Conservation (phyloP, 2,113 vertebrate species). For the Castor canadensis region DNA sequence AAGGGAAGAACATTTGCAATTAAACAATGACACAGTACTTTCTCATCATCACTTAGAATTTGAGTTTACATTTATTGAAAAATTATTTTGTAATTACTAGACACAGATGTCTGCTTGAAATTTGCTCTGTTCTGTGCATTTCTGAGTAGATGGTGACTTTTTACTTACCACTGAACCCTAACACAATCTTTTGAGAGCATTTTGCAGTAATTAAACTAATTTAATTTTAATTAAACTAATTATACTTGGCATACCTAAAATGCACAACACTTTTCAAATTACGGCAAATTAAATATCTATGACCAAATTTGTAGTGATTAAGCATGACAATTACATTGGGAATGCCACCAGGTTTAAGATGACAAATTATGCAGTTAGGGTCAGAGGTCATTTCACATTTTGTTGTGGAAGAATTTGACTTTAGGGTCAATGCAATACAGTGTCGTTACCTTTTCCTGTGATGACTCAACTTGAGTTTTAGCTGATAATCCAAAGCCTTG, state of each 20-base stretch:
- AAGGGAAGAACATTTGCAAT: background rate
- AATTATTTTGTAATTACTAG: background rate
- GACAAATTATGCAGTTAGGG: background rate
- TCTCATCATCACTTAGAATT: background rate
- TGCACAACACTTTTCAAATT: background rate
- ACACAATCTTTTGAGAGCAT: background rate
- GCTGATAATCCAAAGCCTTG: background rate
- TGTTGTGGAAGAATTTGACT: background rate
- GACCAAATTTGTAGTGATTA: background rate
- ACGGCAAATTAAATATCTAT: background rate
- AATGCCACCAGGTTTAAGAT: background rate
- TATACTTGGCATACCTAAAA: background rate
- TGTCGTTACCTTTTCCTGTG: background rate
- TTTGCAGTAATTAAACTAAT: background rate
- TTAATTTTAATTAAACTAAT: no score
- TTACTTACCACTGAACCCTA: background rate
- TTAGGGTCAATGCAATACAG: background rate
- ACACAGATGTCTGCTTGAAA: background rate
- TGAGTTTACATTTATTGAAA: background rate
- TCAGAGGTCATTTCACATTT: background rate
- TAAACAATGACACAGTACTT: background rate
- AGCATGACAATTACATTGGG: background rate
- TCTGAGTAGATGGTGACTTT: background rate
- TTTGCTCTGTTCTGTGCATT: background rate
- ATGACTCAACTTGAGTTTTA: background rate